These are phyloP conservation scores for Euborellia annulipes DNA, from an alignment of 1,140 invertebrate genomes.

Conservation along the genomic window DNA sequence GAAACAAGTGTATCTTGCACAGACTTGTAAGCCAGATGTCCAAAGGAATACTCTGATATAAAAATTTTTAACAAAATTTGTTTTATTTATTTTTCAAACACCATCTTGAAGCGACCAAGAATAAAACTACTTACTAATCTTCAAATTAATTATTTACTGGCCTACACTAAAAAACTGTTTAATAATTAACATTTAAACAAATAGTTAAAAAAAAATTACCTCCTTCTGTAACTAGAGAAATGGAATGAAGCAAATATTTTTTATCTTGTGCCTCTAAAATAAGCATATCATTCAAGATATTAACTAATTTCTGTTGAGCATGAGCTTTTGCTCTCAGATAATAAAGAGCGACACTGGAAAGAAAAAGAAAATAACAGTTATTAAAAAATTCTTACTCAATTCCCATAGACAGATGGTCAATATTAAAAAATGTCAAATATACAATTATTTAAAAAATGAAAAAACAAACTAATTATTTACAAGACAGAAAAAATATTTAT, in stretches of 20 bases:
- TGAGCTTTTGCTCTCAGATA: conserved; percentile 43
- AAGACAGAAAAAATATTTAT: not conserved
- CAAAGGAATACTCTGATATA: too few relatives aligned
- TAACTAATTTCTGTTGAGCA: conserved; percentile 44
- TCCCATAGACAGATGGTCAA: not conserved
- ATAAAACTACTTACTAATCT: too few relatives aligned
- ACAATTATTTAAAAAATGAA: not conserved
- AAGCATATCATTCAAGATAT: conserved; percentile 48
- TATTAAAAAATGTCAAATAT: not conserved
- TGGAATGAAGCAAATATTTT: conserved; percentile 47
- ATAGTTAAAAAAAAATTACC: too few relatives aligned
- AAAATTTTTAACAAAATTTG: too few relatives aligned
- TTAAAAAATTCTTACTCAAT: conserved; percentile 11
- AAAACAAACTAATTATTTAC: not conserved
- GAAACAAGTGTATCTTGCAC: too few relatives aligned
- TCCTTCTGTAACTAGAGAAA: conserved; percentile 19
- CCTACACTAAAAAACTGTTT: too few relatives aligned
- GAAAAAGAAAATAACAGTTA: conserved; percentile 10
- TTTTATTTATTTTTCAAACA: too few relatives aligned
- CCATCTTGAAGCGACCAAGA: too few relatives aligned
- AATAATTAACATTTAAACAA: too few relatives aligned
- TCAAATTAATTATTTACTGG: too few relatives aligned
- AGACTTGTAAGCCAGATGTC: too few relatives aligned
- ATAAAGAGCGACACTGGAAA: conserved; percentile 43
- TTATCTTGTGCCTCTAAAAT: conserved; percentile 54